phyloP scores from a whole-genome alignment of 2,888 invertebrate species.

The Cosmia trapezina region DNA sequence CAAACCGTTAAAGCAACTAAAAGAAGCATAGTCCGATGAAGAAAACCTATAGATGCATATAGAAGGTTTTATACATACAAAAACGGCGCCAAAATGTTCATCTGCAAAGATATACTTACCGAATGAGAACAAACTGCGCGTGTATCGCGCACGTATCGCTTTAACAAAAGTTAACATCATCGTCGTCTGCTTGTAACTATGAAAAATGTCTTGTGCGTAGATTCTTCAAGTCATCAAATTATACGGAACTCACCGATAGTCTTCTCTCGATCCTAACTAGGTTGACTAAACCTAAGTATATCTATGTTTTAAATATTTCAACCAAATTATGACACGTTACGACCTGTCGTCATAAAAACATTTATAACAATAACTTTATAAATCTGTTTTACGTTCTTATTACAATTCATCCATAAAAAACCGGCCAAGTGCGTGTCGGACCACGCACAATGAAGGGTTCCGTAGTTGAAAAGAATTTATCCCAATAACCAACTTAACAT shows the following conservation, averaged over 20 bases:
- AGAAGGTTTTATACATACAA: not conserved
- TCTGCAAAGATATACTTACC: not conserved
- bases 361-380: too few relatives aligned
- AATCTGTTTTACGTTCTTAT: not conserved
- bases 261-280: not conserved
- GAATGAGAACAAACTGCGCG: conserved; percentile 10
- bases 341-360: not conserved
- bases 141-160: not conserved
- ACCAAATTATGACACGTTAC: not conserved
- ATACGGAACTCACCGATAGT: not conserved
- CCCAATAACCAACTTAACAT: too few relatives aligned
- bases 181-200: conserved; percentile 15
- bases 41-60: not conserved
- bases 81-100: not conserved
- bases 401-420: not conserved
- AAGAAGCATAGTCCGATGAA: not conserved
- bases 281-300: too few relatives aligned
- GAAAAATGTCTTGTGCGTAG: conserved; percentile 21
- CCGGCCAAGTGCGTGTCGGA: too few relatives aligned
- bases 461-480: too few relatives aligned
- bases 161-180: conserved; percentile 5
- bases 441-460: too few relatives aligned
- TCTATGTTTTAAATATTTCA: not conserved
- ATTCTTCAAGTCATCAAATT: conserved; percentile 9
- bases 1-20: not conserved